A percentile compares a stretch with the other conserved stretches of the same genome.
Evolutionary conservation across 2,797 vertebrate species (phyloP).

Genomic region (Morus bassanus): DNA sequence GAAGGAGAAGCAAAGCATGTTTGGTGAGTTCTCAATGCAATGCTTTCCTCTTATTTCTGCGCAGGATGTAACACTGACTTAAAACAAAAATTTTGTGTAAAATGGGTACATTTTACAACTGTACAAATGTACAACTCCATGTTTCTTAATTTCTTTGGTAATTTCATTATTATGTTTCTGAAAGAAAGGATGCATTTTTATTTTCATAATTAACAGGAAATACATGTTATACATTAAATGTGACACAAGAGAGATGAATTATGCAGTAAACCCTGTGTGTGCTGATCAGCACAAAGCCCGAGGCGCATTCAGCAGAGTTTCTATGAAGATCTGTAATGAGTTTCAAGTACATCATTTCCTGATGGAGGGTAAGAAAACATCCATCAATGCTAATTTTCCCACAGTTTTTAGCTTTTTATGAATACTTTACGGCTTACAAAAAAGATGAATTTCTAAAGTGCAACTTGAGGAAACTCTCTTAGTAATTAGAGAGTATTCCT

Average conservation of each 20-base stretch:
- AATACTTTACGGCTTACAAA: slow-evolving; percentile 73
- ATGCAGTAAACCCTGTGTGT: slow-evolving; percentile 71
- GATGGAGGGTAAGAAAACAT: slow-evolving; percentile 77
- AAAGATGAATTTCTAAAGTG: slow-evolving; percentile 65
- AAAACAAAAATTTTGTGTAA: background rate
- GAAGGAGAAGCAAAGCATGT: background rate
- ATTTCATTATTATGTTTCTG: slow-evolving; percentile 68
- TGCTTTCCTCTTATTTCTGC: background rate
- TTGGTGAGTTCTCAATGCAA: background rate
- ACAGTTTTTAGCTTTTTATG: slow-evolving; percentile 70
- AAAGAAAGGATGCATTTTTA: slow-evolving; percentile 67
- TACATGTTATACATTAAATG: slow-evolving; percentile 77
- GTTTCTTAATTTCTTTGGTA: slow-evolving; percentile 53
- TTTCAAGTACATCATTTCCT: slow-evolving; percentile 81
- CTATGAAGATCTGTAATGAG: slow-evolving; percentile 75
- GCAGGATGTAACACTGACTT: background rate
- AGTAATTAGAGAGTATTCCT: slow-evolving; percentile 40
- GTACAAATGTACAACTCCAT: background rate
- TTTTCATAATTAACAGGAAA: slow-evolving; percentile 79
- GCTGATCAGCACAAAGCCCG: slow-evolving; percentile 74
- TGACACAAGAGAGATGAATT: slow-evolving; percentile 81
- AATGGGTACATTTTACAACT: background rate
- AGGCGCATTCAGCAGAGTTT: slow-evolving; percentile 65
- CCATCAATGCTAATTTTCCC: slow-evolving; percentile 81
- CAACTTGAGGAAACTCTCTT: slow-evolving; percentile 57